Percentiles rank a stretch among this genome's conserved stretches.
These are phyloP conservation scores for Cordilura impudica DNA, from an alignment of 2,888 invertebrate genomes.

Conservation along the genomic window DNA sequence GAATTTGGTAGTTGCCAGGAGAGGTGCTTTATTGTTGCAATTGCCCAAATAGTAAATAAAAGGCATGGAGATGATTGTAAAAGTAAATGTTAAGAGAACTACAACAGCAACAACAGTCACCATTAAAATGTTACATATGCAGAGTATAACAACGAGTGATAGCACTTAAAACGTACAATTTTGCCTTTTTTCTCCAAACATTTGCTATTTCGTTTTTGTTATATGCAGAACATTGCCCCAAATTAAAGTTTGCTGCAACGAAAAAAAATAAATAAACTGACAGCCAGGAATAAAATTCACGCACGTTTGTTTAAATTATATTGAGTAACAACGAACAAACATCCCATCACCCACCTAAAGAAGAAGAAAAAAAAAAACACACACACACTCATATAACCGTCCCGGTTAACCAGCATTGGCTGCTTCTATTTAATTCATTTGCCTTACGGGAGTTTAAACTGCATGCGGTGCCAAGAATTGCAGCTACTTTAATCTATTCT, in stretches of 20 bases:
- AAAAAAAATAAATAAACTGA: background rate
- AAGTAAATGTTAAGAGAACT: background rate
- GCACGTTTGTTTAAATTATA: background rate
- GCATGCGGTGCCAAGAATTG: slow-evolving; percentile 21
- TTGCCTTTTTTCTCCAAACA: background rate
- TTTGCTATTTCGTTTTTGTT: background rate
- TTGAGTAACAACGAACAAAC: slow-evolving; percentile 8
- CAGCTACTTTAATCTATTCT: slow-evolving; percentile 7
- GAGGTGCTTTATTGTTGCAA: slow-evolving; percentile 50
- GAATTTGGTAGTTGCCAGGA: background rate
- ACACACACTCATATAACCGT: background rate
- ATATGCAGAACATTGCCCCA: background rate
- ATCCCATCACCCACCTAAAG: background rate
- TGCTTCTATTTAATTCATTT: slow-evolving; percentile 25
- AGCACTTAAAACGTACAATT: slow-evolving; percentile 10
- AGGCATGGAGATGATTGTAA: slow-evolving; percentile 11
- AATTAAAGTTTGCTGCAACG: slow-evolving; percentile 9
- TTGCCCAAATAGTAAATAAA: slow-evolving; percentile 48
- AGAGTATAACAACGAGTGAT: background rate
- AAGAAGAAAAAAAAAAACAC: slow-evolving; percentile 4
- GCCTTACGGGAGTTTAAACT: background rate
- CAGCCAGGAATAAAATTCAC: background rate
- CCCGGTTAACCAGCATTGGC: background rate
- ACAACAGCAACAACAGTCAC: background rate
- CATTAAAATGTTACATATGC: slow-evolving; percentile 15